Evolutionary conservation across 2,113 vertebrate genomes (phyloP).

Genomic region (Naja naja): DNA sequence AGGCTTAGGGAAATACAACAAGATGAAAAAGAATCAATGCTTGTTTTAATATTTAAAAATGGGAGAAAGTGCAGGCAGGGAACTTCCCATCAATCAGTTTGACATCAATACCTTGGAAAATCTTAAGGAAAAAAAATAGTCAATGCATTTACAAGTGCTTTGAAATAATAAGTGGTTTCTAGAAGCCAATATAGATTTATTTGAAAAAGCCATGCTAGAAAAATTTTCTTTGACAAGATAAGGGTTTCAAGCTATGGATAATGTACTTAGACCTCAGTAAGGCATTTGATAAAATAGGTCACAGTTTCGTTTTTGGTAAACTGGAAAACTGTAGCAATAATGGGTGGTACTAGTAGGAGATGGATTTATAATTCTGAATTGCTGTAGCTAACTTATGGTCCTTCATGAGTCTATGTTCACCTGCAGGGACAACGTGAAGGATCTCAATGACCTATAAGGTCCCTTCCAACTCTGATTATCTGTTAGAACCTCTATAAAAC

Average conservation of each 20-base stretch:
- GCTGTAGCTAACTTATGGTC: background rate
- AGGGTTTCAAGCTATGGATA: background rate
- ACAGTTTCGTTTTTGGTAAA: background rate
- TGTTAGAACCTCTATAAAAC: too few relatives aligned
- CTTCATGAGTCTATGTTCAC: background rate
- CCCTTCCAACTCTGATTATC: too few relatives aligned
- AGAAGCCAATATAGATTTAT: background rate
- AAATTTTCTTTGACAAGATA: background rate
- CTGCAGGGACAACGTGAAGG: background rate
- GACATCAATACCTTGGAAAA: background rate
- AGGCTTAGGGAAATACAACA: background rate
- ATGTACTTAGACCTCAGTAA: background rate
- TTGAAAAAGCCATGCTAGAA: background rate
- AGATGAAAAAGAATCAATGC: background rate
- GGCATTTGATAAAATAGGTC: background rate
- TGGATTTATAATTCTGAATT: background rate
- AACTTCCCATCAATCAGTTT: background rate
- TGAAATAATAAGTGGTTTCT: background rate
- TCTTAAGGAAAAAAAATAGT: background rate
- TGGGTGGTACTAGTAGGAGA: background rate
- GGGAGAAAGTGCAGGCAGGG: background rate
- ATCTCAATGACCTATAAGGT: background rate
- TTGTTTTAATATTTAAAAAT: background rate
- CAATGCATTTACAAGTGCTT: background rate
- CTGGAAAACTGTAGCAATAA: background rate